A percentile compares a stretch with the other conserved stretches of the same genome.
These are phyloP conservation scores for Tachysurus fulvidraco DNA, from an alignment of 2,113 vertebrate species.

Conservation along the genomic window DNA sequence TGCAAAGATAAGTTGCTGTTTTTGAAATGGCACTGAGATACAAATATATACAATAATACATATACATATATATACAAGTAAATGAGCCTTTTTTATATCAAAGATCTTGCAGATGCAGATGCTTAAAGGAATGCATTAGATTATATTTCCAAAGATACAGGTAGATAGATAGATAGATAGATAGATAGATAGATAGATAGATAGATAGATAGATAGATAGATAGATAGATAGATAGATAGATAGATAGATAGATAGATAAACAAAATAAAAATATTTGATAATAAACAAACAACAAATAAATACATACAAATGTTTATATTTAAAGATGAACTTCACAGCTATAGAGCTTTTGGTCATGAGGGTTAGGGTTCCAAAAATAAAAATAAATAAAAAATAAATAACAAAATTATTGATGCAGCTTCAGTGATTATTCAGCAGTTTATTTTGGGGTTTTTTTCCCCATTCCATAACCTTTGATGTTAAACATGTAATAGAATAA, in stretches of 20 bases:
- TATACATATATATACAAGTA: too few species aligned
- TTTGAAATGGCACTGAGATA: background rate
- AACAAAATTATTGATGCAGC: background rate
- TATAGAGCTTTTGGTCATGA: background rate
- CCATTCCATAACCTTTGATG: slow-evolving; percentile 62
- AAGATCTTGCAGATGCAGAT: background rate
- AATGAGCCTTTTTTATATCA: background rate
- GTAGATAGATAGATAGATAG: background rate
- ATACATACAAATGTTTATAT: background rate
- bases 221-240: background rate
- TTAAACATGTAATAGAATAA: slow-evolving; percentile 75
- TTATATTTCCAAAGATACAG: background rate
- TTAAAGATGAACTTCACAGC: background rate
- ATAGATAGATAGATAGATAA: too few species aligned
- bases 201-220: slow-evolving; percentile 5
- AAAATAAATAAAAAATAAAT: too few species aligned
- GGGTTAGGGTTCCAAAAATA: too few species aligned
- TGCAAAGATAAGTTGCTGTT: background rate
- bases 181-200: background rate
- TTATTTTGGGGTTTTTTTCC: slow-evolving; percentile 39
- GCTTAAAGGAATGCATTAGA: background rate
- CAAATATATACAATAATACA: too few species aligned
- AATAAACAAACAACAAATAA: too few species aligned
- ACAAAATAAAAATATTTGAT: too few species aligned
- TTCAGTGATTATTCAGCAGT: slow-evolving; percentile 63